Percentiles rank a stretch among this genome's conserved stretches.
Conservation (phyloP, 1,140 invertebrate species). For the Apis dorsata region DNA sequence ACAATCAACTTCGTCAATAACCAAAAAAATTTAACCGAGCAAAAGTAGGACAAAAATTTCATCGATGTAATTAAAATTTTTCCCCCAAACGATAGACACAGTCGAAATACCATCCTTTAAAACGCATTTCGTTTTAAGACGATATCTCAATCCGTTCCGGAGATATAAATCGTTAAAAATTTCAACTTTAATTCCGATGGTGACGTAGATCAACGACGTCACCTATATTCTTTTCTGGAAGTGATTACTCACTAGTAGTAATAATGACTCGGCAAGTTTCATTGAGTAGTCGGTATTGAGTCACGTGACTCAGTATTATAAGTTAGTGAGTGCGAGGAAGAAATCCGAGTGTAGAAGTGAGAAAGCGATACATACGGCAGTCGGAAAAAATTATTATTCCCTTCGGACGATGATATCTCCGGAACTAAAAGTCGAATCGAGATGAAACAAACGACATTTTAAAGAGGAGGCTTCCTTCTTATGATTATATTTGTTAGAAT, state of each 20-base stretch:
- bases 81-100: too few relatives aligned
- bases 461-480: neutral
- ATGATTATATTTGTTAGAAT: neutral
- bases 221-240: neutral
- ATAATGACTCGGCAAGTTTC: neutral
- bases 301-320: neutral
- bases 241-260: neutral
- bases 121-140: neutral
- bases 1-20: too few relatives aligned
- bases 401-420: neutral
- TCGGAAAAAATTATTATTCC: neutral
- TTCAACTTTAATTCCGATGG: neutral
- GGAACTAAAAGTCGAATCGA: neutral
- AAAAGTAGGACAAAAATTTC: too few relatives aligned
- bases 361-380: neutral
- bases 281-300: neutral
- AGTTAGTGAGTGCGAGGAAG: neutral
- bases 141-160: slow-evolving; percentile 5
- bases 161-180: neutral
- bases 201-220: neutral
- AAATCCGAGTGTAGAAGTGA: neutral
- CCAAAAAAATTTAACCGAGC: too few relatives aligned
- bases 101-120: neutral
- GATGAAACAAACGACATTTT: neutral
- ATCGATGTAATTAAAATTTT: neutral